Percentiles rank a stretch among this genome's conserved stretches.
Conservation (phyloP, 2,113 vertebrate genomes). For the Psilopogon haemacephalus region DNA sequence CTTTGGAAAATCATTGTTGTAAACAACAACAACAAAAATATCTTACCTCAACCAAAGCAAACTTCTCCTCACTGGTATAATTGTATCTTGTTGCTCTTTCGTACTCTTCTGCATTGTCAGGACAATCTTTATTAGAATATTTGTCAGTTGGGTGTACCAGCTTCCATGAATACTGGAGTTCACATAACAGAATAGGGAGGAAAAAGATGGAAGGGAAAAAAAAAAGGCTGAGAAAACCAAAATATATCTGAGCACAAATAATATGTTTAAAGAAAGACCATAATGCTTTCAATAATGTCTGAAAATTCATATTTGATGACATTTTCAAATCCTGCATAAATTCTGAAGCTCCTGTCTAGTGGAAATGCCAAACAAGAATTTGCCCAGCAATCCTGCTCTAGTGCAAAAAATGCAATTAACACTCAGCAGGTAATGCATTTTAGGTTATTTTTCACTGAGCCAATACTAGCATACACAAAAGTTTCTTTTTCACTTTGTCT, state of each 20-base stretch:
- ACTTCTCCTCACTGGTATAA: slow-evolving; percentile 89
- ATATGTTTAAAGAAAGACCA: neutral
- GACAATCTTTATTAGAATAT: slow-evolving; percentile 91
- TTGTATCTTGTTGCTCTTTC: slow-evolving; percentile 90
- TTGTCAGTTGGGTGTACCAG: slow-evolving; percentile 90
- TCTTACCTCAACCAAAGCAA: slow-evolving; percentile 87
- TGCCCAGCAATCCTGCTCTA: neutral
- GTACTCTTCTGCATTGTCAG: slow-evolving; percentile 88
- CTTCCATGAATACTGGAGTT: slow-evolving; percentile 86
- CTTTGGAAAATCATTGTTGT: neutral
- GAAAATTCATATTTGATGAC: neutral
- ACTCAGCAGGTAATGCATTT: neutral
- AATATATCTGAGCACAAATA: neutral
- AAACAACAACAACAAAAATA: neutral
- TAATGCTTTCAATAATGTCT: neutral
- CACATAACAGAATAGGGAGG: neutral
- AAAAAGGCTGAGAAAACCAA: neutral
- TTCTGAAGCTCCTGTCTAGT: neutral
- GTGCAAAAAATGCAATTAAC: neutral
- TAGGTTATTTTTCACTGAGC: neutral
- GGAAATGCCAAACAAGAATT: neutral
- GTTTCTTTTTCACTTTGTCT: neutral
- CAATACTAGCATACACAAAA: neutral
- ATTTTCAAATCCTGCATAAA: neutral
- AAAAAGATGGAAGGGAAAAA: neutral